A percentile compares a stretch with the other conserved stretches of the same genome.
These are phyloP conservation scores for Lateolabrax maculatus DNA, from an alignment of 2,797 vertebrate genomes.

Conservation along the genomic window DNA sequence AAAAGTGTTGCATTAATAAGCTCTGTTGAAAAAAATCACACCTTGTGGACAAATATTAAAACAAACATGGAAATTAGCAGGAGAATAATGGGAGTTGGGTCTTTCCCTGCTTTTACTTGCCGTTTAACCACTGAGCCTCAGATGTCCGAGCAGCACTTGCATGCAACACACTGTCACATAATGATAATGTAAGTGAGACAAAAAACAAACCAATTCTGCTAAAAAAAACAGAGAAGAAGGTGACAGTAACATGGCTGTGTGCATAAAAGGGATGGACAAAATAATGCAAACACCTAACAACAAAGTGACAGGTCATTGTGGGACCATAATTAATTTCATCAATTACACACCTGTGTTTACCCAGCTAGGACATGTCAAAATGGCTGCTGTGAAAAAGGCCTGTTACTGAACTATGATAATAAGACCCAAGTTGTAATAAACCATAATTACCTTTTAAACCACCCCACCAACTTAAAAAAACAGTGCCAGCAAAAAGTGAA, in stretches of 20 bases:
- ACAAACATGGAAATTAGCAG: too few relatives aligned
- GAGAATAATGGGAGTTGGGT: too few relatives aligned
- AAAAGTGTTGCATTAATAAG: not conserved
- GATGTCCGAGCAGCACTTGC: not conserved
- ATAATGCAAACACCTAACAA: not conserved
- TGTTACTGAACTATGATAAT: not conserved
- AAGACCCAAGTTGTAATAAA: not conserved
- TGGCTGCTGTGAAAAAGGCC: too few relatives aligned
- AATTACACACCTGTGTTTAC: too few relatives aligned
- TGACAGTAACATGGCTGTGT: not conserved
- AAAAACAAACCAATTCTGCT: not conserved
- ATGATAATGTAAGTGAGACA: not conserved
- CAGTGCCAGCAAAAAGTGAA: not conserved
- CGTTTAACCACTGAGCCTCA: not conserved
- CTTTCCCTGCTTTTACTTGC: too few relatives aligned
- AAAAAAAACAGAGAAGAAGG: not conserved
- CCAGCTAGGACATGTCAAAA: too few relatives aligned
- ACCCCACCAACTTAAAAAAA: not conserved
- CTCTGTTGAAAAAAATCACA: not conserved
- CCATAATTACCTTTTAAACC: not conserved
- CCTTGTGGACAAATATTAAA: not conserved
- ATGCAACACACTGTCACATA: not conserved
- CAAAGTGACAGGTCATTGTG: too few relatives aligned
- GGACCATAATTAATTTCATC: too few relatives aligned
- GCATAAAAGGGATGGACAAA: not conserved